These are phyloP conservation scores for Brachyptera risi DNA, from an alignment of 2,888 invertebrate species.

Conservation along the genomic window DNA sequence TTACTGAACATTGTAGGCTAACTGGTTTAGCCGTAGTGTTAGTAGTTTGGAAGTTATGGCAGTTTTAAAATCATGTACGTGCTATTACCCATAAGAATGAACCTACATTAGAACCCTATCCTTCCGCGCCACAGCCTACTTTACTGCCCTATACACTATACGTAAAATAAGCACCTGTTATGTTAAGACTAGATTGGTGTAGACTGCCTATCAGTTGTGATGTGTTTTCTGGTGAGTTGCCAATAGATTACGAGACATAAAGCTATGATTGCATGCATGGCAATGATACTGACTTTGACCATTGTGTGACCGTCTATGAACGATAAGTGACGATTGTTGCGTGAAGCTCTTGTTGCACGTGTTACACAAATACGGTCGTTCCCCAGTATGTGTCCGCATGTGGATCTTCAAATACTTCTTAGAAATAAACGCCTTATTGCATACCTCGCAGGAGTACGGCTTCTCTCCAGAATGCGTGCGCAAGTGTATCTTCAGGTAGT, in stretches of 20 bases:
- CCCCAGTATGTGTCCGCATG: constrained; percentile 40
- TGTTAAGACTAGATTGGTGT: too few species aligned
- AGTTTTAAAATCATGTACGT: too few species aligned
- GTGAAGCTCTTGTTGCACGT: constrained; percentile 40
- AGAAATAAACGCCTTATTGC: constrained; percentile 44
- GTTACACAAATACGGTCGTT: constrained; percentile 39
- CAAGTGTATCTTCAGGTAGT: constrained; percentile 58
- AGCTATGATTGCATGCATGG: constrained; percentile 11
- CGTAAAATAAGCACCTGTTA: too few species aligned
- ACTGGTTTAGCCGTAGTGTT: too few species aligned
- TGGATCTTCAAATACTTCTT: constrained; percentile 38
- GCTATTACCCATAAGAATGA: too few species aligned
- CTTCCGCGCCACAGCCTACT: too few species aligned
- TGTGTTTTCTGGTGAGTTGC: constrained; percentile 45
- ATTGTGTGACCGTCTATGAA: constrained; percentile 36
- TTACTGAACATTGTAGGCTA: too few species aligned
- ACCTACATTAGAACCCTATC: too few species aligned
- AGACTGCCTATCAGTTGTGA: too few species aligned
- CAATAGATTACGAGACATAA: constrained; percentile 31
- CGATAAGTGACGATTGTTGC: constrained; percentile 41
- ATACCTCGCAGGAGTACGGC: constrained; percentile 55
- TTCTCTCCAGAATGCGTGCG: constrained; percentile 60
- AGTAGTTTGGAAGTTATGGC: too few species aligned
- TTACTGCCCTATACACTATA: too few species aligned
- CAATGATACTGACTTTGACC: background rate